Conservation (phyloP, 2,113 vertebrate species). For the Onychostruthus taczanowskii region DNA sequence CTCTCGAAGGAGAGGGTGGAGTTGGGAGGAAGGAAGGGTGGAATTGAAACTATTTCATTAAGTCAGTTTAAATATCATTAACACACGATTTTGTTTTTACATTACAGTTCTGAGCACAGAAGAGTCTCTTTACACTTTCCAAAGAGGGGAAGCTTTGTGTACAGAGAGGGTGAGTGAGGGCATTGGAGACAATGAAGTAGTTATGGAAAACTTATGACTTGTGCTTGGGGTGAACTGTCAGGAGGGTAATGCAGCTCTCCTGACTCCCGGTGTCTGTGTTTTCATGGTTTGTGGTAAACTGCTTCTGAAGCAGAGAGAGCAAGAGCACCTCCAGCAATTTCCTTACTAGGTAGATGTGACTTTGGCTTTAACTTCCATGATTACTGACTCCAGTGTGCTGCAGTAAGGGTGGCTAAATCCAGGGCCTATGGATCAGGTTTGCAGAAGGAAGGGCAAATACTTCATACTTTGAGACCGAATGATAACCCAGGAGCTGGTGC, state of each 20-base stretch:
- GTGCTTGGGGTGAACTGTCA: neutral
- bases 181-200: neutral
- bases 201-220: neutral
- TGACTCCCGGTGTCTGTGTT: neutral
- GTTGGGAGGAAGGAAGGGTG: slow-evolving; percentile 36
- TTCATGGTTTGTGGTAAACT: neutral
- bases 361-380: neutral
- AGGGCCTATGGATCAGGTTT: neutral
- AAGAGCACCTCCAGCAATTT: neutral
- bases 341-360: neutral
- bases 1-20: slow-evolving; percentile 6
- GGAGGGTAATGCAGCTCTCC: neutral
- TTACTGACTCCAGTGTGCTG: neutral
- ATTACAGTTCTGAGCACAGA: neutral
- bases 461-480: neutral
- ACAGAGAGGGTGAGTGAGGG: neutral
- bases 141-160: neutral
- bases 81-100: neutral
- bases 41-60: neutral
- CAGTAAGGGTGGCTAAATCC: neutral
- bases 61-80: neutral
- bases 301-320: neutral
- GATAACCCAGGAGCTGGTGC: neutral
- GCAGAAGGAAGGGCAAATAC: neutral
- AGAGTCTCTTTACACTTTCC: neutral